These are phyloP conservation scores for Charina bottae DNA, from an alignment of 2,113 vertebrate genomes.

Conservation along the genomic window DNA sequence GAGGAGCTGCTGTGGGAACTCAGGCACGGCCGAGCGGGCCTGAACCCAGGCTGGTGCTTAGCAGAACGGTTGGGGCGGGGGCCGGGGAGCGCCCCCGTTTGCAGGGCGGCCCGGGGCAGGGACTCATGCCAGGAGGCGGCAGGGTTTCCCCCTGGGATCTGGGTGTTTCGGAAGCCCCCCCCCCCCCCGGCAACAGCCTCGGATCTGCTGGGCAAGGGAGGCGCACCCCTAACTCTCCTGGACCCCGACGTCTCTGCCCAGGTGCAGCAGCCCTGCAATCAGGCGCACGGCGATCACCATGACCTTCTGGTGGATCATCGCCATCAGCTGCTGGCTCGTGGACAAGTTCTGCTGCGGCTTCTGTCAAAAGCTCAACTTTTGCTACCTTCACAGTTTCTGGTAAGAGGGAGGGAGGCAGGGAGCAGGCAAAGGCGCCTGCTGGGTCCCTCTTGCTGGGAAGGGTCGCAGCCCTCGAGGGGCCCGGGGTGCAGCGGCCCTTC, in stretches of 20 bases:
- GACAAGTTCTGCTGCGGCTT: slow-evolving; percentile 87
- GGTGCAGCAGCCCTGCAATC: slow-evolving; percentile 78
- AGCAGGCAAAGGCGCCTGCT: neutral
- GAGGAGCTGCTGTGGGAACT: no score
- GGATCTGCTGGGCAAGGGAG: neutral
- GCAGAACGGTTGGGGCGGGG: no score
- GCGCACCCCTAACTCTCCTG: neutral
- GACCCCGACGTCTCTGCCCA: slow-evolving; percentile 52
- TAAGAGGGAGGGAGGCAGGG: slow-evolving; percentile 63
- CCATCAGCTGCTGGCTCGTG: slow-evolving; percentile 90
- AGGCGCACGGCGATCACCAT: slow-evolving; percentile 72
- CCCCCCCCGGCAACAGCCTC: fast-evolving
- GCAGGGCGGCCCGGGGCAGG: neutral
- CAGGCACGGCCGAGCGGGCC: no score
- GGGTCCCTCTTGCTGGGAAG: no score
- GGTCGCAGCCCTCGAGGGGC: no score
- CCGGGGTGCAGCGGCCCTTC: no score
- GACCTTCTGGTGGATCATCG: slow-evolving; percentile 81
- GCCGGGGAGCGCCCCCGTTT: neutral
- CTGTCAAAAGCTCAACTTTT: slow-evolving; percentile 88
- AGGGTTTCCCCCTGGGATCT: neutral
- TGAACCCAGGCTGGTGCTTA: neutral
- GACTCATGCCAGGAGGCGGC: neutral
- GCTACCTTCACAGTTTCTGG: slow-evolving; percentile 94
- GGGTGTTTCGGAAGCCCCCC: no score